Conservation (phyloP, 1,140 invertebrate genomes). For the Trachymyrmex cornetzi region DNA sequence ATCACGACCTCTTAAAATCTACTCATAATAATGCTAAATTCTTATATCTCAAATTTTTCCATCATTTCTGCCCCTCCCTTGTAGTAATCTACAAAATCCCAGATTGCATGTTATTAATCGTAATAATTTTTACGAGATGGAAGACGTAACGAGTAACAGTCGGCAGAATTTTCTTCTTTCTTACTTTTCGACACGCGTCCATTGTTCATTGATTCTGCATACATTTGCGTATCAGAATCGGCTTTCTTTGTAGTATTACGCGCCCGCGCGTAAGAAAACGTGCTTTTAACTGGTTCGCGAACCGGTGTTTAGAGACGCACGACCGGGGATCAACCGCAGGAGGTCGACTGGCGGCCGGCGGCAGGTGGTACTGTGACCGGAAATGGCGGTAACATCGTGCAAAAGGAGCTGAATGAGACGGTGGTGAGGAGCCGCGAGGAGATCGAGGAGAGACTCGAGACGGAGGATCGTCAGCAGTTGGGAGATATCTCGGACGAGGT, state of each 20-base stretch:
- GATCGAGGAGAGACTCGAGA: conserved; percentile 92
- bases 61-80: not conserved
- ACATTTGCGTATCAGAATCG: conserved; percentile 48
- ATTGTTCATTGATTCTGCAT: conserved; percentile 43
- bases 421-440: conserved; percentile 93
- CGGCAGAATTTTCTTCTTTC: not conserved
- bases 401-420: conserved; percentile 92
- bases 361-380: conserved; percentile 86
- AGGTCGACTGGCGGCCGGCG: conserved; percentile 88
- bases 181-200: not conserved
- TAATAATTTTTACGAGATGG: not conserved
- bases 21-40: not conserved
- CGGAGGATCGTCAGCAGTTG: conserved; percentile 93
- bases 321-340: conserved; percentile 87
- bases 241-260: conserved; percentile 50
- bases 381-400: conserved; percentile 90
- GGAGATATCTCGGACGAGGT: conserved; percentile 95
- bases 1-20: not conserved
- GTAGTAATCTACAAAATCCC: not conserved
- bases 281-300: conserved; percentile 51
- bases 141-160: not conserved
- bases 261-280: conserved; percentile 26
- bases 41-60: not conserved
- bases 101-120: not conserved
- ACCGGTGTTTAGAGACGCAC: conserved; percentile 80